Conservation (phyloP, 2,113 vertebrate species). For the Laterallus jamaicensis region DNA sequence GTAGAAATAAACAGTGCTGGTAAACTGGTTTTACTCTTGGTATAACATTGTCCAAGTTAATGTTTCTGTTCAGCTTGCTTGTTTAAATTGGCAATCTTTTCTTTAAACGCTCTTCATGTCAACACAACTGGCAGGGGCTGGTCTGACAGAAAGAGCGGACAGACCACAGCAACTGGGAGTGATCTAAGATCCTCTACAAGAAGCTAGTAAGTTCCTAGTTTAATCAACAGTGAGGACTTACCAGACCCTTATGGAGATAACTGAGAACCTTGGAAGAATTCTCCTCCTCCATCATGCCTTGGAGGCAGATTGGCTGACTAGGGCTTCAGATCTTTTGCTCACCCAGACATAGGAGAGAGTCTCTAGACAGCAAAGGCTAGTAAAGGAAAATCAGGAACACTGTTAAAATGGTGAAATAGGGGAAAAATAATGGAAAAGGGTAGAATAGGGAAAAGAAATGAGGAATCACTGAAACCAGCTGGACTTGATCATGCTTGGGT, state of each 20-base stretch:
- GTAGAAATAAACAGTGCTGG: neutral
- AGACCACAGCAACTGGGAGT: neutral
- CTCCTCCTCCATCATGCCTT: neutral
- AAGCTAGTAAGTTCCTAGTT: neutral
- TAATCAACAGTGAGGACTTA: neutral
- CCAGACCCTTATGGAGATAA: neutral
- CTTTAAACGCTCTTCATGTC: neutral
- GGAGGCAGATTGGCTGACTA: neutral
- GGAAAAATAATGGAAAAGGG: neutral
- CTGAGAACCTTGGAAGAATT: neutral
- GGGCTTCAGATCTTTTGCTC: neutral
- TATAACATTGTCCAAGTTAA: neutral
- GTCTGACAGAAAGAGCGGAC: neutral
- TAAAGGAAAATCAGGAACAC: neutral
- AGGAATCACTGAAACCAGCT: neutral
- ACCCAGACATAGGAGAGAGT: neutral
- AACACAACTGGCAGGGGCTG: neutral
- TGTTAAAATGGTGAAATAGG: neutral
- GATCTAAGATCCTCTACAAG: neutral
- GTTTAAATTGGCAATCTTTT: neutral
- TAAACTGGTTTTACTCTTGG: neutral
- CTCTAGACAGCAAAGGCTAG: neutral
- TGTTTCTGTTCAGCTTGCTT: neutral
- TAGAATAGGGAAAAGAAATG: neutral
- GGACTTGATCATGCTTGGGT: neutral